phyloP scores from a whole-genome alignment of 2,888 invertebrate species.

The Tridacna gigas region DNA sequence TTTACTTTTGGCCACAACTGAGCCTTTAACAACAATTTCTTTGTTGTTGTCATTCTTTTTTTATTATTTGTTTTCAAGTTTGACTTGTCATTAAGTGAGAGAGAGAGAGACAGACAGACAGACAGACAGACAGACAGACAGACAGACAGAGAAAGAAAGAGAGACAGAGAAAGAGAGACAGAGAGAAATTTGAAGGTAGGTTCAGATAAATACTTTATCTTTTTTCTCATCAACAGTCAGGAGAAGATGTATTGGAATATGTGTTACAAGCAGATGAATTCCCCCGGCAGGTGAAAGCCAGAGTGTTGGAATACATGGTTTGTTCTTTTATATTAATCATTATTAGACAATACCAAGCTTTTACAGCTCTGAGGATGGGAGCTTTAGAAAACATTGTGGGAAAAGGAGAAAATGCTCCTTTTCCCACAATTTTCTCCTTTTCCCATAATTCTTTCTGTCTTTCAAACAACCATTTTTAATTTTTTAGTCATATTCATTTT shows the following conservation, averaged over 20 bases:
- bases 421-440: neutral
- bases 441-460: neutral
- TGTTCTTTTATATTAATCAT: neutral
- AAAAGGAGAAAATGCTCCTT: neutral
- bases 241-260: slow-evolving; percentile 44
- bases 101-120: too few species aligned
- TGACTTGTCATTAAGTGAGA: too few species aligned
- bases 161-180: too few species aligned
- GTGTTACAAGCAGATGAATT: slow-evolving; percentile 48
- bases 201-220: too few species aligned
- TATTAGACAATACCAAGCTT: neutral
- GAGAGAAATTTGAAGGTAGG: too few species aligned
- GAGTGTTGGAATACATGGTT: slow-evolving; percentile 60
- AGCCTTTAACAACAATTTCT: too few species aligned
- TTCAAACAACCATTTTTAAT: neutral
- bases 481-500: neutral
- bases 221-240: neutral
- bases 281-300: slow-evolving; percentile 41
- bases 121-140: too few species aligned
- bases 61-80: too few species aligned
- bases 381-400: neutral
- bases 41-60: too few species aligned
- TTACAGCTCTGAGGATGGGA: neutral
- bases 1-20: too few species aligned
- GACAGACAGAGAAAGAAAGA: too few species aligned